Evolutionary conservation across 1,140 invertebrate species (phyloP).

Genomic region (Aleiodes sp.): DNA sequence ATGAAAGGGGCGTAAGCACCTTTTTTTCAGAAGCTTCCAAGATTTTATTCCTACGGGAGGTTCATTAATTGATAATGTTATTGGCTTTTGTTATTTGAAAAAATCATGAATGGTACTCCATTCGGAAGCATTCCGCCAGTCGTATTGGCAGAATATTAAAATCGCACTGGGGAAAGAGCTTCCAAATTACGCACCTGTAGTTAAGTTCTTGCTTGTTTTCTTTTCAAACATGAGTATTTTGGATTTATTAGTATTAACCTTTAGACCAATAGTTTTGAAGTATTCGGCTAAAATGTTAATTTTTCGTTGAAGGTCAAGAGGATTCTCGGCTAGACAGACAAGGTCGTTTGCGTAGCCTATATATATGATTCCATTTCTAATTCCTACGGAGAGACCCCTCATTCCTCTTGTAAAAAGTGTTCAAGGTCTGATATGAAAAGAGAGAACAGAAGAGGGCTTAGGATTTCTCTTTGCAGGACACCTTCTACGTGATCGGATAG

Average conservation of each 20-base stretch:
- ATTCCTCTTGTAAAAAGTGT: background rate
- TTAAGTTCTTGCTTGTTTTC: too few relatives aligned
- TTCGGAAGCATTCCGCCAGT: too few relatives aligned
- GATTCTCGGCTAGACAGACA: background rate
- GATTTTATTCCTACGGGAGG: too few relatives aligned
- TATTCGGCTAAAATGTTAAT: background rate
- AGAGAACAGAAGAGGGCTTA: conserved; percentile 13
- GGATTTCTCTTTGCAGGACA: conserved; percentile 20
- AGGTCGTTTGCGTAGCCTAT: conserved; percentile 18
- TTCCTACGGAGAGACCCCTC: background rate
- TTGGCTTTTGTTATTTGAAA: too few relatives aligned
- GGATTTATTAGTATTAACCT: conserved; percentile 8
- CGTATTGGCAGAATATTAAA: too few relatives aligned
- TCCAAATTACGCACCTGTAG: too few relatives aligned
- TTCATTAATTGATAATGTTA: too few relatives aligned
- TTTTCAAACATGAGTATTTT: background rate
- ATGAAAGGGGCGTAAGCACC: too few relatives aligned
- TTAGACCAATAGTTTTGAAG: background rate
- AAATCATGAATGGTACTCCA: too few relatives aligned
- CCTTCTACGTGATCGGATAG: background rate
- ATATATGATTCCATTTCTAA: background rate
- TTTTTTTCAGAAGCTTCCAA: too few relatives aligned
- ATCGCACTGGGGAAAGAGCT: too few relatives aligned
- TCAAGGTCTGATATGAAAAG: conserved; percentile 16
- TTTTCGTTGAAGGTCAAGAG: background rate